These are phyloP conservation scores for Elephantulus edwardii DNA, from an alignment of 2,113 vertebrate species.

Conservation along the genomic window DNA sequence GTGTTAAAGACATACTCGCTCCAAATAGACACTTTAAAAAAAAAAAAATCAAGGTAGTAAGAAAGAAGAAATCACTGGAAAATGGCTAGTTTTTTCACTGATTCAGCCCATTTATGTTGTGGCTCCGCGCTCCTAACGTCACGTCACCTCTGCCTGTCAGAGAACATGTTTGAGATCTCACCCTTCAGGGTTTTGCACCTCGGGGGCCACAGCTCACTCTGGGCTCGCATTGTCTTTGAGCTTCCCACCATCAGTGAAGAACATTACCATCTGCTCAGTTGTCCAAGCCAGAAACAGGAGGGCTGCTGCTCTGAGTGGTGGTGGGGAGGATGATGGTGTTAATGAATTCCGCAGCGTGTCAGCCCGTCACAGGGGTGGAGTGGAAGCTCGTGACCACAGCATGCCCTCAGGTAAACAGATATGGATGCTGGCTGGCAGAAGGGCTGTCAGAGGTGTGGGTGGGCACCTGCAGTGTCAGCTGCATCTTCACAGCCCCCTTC, in stretches of 20 bases:
- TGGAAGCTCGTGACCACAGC: neutral
- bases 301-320: neutral
- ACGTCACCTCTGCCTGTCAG: neutral
- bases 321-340: neutral
- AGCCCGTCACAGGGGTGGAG: neutral
- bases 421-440: neutral
- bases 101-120: neutral
- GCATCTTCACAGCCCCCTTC: neutral
- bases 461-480: accelerated
- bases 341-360: accelerated
- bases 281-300: too few relatives aligned
- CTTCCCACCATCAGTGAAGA: too few relatives aligned
- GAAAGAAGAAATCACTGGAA: neutral
- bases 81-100: neutral
- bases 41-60: neutral
- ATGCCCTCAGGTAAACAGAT: neutral
- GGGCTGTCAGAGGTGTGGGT: neutral
- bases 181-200: neutral
- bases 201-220: accelerated
- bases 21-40: neutral
- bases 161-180: neutral
- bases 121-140: neutral
- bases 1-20: neutral
- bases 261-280: too few relatives aligned
- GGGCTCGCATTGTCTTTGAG: too few relatives aligned